phyloP scores from a whole-genome alignment of 2,113 vertebrate genomes.

The Corvus moneduloides region DNA sequence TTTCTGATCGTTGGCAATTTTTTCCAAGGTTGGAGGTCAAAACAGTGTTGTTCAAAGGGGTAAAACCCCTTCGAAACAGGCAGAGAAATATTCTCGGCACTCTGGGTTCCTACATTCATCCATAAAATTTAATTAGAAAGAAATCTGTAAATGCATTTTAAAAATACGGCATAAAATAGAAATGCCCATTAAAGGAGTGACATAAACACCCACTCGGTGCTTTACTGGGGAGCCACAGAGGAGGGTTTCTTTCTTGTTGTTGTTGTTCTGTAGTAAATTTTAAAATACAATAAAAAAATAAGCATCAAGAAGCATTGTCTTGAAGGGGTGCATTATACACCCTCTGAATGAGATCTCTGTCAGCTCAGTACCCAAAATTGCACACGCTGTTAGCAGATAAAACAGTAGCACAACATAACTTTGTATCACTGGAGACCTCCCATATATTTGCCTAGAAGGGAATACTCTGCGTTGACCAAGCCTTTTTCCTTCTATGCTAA shows the following conservation, averaged over 20 bases:
- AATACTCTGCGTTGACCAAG: neutral
- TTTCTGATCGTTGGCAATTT: no score
- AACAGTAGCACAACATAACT: neutral
- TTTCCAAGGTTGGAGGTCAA: no score
- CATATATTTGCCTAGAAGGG: neutral
- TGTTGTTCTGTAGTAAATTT: neutral
- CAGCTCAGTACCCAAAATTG: neutral
- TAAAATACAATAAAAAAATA: conserved; percentile 6
- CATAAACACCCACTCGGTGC: neutral
- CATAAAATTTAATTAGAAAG: conserved; percentile 44
- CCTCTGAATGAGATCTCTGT: conserved; percentile 25
- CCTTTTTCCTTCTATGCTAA: neutral
- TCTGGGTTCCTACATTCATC: neutral
- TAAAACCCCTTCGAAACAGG: no score
- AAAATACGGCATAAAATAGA: conserved; percentile 47
- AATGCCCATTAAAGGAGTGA: neutral
- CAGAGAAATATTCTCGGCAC: no score
- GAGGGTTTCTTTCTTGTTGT: neutral
- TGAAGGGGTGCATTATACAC: neutral
- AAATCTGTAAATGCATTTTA: conserved; percentile 33
- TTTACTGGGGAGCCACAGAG: neutral
- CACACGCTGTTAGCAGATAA: neutral
- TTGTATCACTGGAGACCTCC: neutral
- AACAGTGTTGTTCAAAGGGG: no score
- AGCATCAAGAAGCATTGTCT: conserved; percentile 28